Conservation (phyloP, 2,888 invertebrate species). For the Noctuana brunneofusca region DNA sequence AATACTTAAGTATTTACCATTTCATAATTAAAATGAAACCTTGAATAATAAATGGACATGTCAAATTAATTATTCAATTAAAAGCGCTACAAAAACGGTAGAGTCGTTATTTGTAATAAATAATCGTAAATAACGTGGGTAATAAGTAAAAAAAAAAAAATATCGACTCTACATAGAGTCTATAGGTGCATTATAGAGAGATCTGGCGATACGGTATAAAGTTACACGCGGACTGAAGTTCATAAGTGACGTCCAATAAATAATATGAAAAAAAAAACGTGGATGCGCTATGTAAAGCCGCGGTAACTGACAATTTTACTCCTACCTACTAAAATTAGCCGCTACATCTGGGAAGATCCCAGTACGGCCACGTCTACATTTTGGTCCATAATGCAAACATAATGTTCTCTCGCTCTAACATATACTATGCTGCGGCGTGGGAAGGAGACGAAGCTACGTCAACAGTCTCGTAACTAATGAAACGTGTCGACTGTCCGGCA, state of each 20-base stretch:
- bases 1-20: constrained; percentile 2
- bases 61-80: constrained; percentile 21
- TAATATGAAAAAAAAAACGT: constrained; percentile 51
- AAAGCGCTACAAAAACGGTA: constrained; percentile 8
- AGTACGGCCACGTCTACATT: constrained; percentile 71
- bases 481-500: constrained; percentile 75
- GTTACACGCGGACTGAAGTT: constrained; percentile 8
- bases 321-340: constrained; percentile 75
- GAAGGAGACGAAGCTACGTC: constrained; percentile 63
- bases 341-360: constrained; percentile 71
- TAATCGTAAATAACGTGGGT: neutral
- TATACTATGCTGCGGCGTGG: constrained; percentile 34
- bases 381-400: constrained; percentile 73
- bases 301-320: constrained; percentile 63
- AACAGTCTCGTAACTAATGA: constrained; percentile 74
- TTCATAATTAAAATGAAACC: constrained; percentile 7
- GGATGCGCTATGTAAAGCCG: constrained; percentile 62
- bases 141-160: neutral
- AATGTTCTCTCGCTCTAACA: constrained; percentile 56
- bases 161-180: neutral
- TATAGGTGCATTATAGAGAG: no score
- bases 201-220: constrained; percentile 16
- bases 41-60: constrained; percentile 22
- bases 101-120: neutral
- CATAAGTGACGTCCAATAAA: constrained; percentile 21